phyloP scores from a whole-genome alignment of 2,888 invertebrate species.

The Volucella inflata region DNA sequence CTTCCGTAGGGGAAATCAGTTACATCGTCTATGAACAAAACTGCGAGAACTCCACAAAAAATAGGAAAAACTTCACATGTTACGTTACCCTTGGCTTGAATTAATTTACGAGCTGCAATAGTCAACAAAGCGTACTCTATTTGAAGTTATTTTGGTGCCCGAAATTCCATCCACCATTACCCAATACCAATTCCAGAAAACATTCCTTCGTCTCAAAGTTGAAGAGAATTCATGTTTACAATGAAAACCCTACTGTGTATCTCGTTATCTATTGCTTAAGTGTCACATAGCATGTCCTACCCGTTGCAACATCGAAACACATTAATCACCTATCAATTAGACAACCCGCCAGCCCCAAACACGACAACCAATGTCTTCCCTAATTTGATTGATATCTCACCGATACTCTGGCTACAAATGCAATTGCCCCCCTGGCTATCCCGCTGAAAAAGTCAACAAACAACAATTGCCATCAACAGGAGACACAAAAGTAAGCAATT shows the following conservation, averaged over 20 bases:
- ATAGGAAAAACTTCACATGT: not conserved
- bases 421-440: slow-evolving; percentile 57
- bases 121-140: too few species aligned
- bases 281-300: slow-evolving; percentile 57
- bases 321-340: slow-evolving; percentile 69
- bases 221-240: too few species aligned
- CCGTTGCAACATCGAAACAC: slow-evolving; percentile 46
- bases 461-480: slow-evolving; percentile 67
- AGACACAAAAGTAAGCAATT: slow-evolving; percentile 66
- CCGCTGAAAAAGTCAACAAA: slow-evolving; percentile 62
- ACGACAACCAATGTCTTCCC: slow-evolving; percentile 40
- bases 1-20: too few species aligned
- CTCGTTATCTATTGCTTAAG: not conserved
- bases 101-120: too few species aligned
- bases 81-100: too few species aligned
- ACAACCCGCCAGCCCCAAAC: slow-evolving; percentile 18
- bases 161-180: too few species aligned
- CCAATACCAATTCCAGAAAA: too few species aligned
- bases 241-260: not conserved
- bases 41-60: too few species aligned
- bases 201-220: too few species aligned
- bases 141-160: too few species aligned
- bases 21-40: too few species aligned
- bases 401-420: slow-evolving; percentile 57
- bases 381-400: slow-evolving; percentile 74